Conservation (phyloP, 2,113 vertebrate species). For the Cyanoliseus patagonus region DNA sequence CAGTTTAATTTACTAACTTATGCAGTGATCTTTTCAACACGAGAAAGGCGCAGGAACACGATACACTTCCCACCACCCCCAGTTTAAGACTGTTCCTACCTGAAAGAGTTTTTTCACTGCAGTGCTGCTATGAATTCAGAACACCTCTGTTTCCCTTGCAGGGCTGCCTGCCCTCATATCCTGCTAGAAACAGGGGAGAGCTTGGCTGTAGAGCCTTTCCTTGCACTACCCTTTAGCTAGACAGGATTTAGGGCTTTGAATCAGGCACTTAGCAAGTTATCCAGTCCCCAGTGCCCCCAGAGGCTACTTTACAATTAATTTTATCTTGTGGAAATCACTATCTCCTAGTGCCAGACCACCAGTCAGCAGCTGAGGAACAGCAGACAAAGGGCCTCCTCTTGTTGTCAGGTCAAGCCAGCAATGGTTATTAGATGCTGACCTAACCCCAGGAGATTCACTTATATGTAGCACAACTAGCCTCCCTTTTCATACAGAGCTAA, state of each 20-base stretch:
- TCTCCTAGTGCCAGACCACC: neutral
- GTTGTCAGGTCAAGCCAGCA: neutral
- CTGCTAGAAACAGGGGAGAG: neutral
- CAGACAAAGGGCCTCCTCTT: neutral
- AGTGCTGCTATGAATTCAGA: neutral
- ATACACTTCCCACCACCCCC: neutral
- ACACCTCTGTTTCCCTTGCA: accelerated
- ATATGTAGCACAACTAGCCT: neutral
- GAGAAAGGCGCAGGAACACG: neutral
- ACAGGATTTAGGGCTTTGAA: neutral
- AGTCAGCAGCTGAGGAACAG: neutral
- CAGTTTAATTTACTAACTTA: neutral
- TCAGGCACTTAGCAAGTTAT: neutral
- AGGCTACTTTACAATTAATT: neutral
- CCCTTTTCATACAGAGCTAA: neutral
- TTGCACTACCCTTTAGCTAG: neutral
- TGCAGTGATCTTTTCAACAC: neutral
- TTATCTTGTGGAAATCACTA: neutral
- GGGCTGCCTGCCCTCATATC: neutral
- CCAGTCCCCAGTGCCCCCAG: neutral
- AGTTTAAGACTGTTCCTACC: neutral
- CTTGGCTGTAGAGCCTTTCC: neutral
- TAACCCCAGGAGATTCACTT: neutral
- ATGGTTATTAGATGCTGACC: neutral
- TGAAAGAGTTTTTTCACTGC: neutral